These are phyloP conservation scores for Macrosoma leucophasiata DNA, from an alignment of 2,888 invertebrate species.

Conservation along the genomic window DNA sequence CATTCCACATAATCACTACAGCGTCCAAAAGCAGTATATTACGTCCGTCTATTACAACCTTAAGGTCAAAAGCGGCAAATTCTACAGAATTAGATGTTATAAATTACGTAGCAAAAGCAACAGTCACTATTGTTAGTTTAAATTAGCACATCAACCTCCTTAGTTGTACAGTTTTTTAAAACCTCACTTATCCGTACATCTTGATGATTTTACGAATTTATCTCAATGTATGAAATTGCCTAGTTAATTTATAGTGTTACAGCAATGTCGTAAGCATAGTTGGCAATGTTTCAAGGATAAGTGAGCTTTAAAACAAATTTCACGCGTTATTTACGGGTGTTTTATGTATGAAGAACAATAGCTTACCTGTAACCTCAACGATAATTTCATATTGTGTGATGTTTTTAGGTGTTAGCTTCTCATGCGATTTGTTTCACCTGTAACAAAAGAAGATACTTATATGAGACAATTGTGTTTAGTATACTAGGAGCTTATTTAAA, in stretches of 20 bases:
- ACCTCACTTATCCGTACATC: constrained; percentile 43
- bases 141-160: constrained; percentile 47
- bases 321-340: constrained; percentile 13
- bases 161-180: constrained; percentile 47
- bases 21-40: constrained; percentile 9
- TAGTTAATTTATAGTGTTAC: constrained; percentile 31
- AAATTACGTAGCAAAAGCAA: constrained; percentile 20
- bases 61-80: constrained; percentile 14
- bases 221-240: constrained; percentile 32
- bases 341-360: constrained; percentile 15
- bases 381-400: constrained; percentile 41
- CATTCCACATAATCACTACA: too few species aligned
- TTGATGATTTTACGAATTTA: constrained; percentile 51
- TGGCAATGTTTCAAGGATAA: constrained; percentile 12
- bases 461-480: too few species aligned
- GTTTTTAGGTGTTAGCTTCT: constrained; percentile 29
- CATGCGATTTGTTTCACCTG: constrained; percentile 40
- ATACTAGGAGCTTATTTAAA: too few species aligned
- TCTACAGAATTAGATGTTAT: constrained; percentile 25
- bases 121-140: constrained; percentile 52
- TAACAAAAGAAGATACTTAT: constrained; percentile 39
- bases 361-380: constrained; percentile 54
- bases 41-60: constrained; percentile 7
- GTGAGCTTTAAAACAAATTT: constrained; percentile 16
- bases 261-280: constrained; percentile 26